phyloP scores from a whole-genome alignment of 2,113 vertebrate species.

The Monopterus albus region DNA sequence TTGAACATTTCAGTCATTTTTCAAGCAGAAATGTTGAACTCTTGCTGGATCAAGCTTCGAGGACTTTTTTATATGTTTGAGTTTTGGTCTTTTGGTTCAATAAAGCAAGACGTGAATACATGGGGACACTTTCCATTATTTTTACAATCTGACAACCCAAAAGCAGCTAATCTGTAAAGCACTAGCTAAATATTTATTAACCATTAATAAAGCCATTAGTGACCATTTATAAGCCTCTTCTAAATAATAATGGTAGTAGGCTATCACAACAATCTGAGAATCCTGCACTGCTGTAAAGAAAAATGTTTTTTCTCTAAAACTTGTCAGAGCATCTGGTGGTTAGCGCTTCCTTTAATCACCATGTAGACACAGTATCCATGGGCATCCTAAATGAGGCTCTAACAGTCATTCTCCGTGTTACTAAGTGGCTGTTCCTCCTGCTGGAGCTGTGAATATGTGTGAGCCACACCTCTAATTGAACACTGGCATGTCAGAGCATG shows the following conservation, averaged over 20 bases:
- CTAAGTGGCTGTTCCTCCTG: slow-evolving; percentile 36
- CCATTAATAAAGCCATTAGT: not conserved
- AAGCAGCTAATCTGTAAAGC: not conserved
- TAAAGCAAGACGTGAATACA: no score
- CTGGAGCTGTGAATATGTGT: slow-evolving; percentile 30
- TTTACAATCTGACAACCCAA: no score
- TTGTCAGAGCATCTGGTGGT: slow-evolving; percentile 37
- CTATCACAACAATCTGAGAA: no score
- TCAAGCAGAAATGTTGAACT: no score
- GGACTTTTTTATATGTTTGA: not conserved
- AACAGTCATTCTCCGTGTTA: slow-evolving; percentile 36
- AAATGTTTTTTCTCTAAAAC: not conserved
- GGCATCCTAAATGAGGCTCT: slow-evolving; percentile 29
- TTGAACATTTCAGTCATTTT: no score
- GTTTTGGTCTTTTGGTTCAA: not conserved
- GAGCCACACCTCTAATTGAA: slow-evolving; percentile 63
- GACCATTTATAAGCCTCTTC: no score
- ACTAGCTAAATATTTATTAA: not conserved
- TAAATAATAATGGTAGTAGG: no score
- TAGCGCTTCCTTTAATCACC: slow-evolving; percentile 22
- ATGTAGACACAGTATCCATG: slow-evolving; percentile 33
- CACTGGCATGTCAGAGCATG: slow-evolving; percentile 56
- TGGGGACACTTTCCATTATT: no score
- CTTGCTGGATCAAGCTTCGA: no score
- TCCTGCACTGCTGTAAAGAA: not conserved